Base-by-base conservation (phyloP, 2,888 invertebrate genomes). In the Panopea generosa region DNA sequence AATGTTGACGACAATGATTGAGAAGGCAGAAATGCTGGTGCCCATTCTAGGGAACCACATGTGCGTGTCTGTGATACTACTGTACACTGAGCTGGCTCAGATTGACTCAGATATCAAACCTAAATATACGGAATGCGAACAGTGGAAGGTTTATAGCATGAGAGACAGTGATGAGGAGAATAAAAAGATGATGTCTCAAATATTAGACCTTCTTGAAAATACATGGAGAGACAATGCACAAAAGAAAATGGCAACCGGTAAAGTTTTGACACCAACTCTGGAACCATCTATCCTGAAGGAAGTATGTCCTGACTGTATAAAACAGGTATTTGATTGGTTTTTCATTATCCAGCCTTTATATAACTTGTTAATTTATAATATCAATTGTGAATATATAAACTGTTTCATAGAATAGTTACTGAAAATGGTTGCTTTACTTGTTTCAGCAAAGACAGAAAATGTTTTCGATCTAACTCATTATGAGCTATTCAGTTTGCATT, bases 1-100 rank as follows among this genome's bases (percentile, higher is more conserved):
- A 56, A 77, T 77, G 77, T 47, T 69, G 33, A 65, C 65, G 2
- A 69, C 65, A n/a, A 18, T 75, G 60, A 60, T 40, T 55, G 52
- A 57, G 6, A 38, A 45, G 14, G 14, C 61, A 16, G 50, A 26
- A 2, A 7, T 22, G 26, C 26, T 75, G 29, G 20, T 27, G 4
- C 18, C 49, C 0, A 24, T 33, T 14, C 45, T 73, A 11, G 52
- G 61, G 18, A 47, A 55, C 2, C 65, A 77, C 43, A 24, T 49
- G 27, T 49, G 56, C 22, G 62, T 69, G 26, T 27, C 69, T 29
- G 55, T 69, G 69, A 66, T 77, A 55, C 55, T 65, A 22, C 50
- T 77, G 4, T 72, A 45, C 38, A 60, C 66, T 6, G 50, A 65
- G 18, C 26, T 65, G 18, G 16, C 11, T 0, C 40, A 67, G 16